These are phyloP conservation scores for Sinohyriopsis cumingii DNA, from an alignment of 2,888 invertebrate genomes.

Conservation along the genomic window DNA sequence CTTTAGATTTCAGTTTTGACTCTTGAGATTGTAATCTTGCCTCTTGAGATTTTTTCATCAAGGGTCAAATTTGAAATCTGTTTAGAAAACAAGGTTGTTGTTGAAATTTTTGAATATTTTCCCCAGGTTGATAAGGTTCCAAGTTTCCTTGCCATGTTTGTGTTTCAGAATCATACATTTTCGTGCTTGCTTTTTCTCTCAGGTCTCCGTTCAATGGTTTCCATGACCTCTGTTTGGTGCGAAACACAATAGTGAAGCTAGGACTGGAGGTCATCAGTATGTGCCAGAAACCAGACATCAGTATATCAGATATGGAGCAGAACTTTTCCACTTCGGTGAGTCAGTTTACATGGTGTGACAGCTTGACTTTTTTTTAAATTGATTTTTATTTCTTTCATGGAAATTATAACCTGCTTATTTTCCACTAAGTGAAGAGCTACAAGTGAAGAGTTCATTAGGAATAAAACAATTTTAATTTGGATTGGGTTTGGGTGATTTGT, in stretches of 20 bases:
- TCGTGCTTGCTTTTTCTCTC: conserved; percentile 66
- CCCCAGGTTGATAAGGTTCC: no score
- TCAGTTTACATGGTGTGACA: conserved; percentile 8
- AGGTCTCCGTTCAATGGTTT: conserved; percentile 76
- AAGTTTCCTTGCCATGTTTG: no score
- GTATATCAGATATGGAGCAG: conserved; percentile 87
- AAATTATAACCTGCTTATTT: background rate
- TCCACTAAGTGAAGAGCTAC: background rate
- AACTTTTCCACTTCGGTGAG: conserved; percentile 73
- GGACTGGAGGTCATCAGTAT: conserved; percentile 90
- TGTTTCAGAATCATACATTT: no score
- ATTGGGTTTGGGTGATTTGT: no score
- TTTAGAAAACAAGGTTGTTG: background rate
- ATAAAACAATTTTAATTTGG: no score
- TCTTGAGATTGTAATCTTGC: no score
- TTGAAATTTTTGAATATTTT: no score
- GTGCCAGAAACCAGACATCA: conserved; percentile 83
- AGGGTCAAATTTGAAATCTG: no score
- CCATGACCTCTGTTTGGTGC: conserved; percentile 80
- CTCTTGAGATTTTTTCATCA: no score
- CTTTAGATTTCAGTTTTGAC: no score
- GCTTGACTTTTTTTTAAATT: background rate
- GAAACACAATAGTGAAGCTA: conserved; percentile 82
- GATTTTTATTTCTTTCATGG: background rate
- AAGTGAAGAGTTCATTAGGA: no score